Percentiles rank a stretch among this genome's conserved stretches.
Evolutionary conservation across 2,888 invertebrate species (phyloP).

Genomic region (Mellilla xanthometata): DNA sequence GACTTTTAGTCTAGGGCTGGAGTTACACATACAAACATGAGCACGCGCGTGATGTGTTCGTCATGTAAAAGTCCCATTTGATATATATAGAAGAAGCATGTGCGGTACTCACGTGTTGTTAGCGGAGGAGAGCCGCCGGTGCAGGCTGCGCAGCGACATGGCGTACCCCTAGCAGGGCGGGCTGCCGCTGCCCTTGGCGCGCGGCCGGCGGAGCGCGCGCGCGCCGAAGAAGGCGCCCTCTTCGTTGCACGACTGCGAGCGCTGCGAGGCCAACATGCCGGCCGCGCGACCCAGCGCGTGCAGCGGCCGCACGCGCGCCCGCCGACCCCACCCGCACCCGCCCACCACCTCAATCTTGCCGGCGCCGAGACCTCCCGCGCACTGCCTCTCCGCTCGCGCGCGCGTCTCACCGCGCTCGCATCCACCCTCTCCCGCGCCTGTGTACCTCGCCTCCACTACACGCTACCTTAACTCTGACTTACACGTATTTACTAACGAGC

Average conservation of each 20-base stretch:
- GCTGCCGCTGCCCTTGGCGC: slow-evolving; percentile 81
- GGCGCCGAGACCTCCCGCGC: too few species aligned
- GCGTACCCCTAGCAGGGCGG: slow-evolving; percentile 84
- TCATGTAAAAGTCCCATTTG: too few species aligned
- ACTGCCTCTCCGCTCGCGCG: too few species aligned
- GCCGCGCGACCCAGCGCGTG: slow-evolving; percentile 74
- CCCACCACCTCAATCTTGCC: slow-evolving; percentile 79
- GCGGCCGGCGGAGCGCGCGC: slow-evolving; percentile 81
- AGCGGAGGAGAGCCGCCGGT: slow-evolving; percentile 84
- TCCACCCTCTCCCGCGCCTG: slow-evolving; percentile 45
- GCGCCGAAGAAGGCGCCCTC: slow-evolving; percentile 81
- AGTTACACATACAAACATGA: too few species aligned
- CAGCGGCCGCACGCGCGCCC: slow-evolving; percentile 79
- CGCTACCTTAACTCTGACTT: slow-evolving; percentile 21
- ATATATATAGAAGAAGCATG: not conserved
- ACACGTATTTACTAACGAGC: slow-evolving; percentile 33
- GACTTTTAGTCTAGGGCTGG: too few species aligned
- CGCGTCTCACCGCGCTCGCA: too few species aligned
- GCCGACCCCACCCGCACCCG: slow-evolving; percentile 78
- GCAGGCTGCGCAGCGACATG: slow-evolving; percentile 86
- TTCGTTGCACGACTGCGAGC: slow-evolving; percentile 80
- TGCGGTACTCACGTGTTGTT: slow-evolving; percentile 81
- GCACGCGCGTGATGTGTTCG: too few species aligned
- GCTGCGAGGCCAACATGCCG: slow-evolving; percentile 79
- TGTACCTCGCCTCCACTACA: slow-evolving; percentile 19